Percentiles rank a stretch among this genome's conserved stretches.
phyloP scores from a whole-genome alignment of 2,797 vertebrate genomes.

The Molossus molossus region DNA sequence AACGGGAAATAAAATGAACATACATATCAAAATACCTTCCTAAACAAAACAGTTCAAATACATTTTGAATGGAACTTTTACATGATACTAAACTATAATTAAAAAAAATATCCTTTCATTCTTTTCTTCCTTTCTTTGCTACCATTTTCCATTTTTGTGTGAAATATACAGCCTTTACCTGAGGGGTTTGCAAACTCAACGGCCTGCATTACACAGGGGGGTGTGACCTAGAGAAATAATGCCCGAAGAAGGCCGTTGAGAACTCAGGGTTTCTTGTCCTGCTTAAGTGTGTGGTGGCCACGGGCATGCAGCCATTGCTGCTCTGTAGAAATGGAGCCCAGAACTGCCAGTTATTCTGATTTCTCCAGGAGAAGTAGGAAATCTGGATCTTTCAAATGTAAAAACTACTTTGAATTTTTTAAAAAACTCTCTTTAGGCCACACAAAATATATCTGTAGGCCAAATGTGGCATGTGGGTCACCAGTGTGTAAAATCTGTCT shows the following conservation, averaged over 20 bases:
- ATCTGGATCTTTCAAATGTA: conserved; percentile 47
- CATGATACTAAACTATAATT: background rate
- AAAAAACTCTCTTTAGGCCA: background rate
- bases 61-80: background rate
- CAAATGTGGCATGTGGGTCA: conserved; percentile 65
- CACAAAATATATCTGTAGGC: conserved; percentile 57
- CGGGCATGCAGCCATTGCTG: background rate
- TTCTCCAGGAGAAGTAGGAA: conserved; percentile 48
- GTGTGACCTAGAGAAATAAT: background rate
- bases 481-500: conserved; percentile 34
- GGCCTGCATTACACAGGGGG: background rate
- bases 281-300: background rate
- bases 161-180: background rate
- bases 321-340: background rate
- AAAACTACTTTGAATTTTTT: conserved; percentile 47
- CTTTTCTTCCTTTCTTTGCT: background rate
- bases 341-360: background rate
- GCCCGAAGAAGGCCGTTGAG: background rate
- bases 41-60: background rate
- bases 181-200: background rate
- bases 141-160: background rate
- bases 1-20: background rate
- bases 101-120: background rate
- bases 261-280: background rate
- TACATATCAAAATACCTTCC: background rate